Percentiles rank a stretch among this genome's conserved stretches.
These are phyloP conservation scores for Melanotaenia boesemani DNA, from an alignment of 2,797 vertebrate species.

Conservation along the genomic window DNA sequence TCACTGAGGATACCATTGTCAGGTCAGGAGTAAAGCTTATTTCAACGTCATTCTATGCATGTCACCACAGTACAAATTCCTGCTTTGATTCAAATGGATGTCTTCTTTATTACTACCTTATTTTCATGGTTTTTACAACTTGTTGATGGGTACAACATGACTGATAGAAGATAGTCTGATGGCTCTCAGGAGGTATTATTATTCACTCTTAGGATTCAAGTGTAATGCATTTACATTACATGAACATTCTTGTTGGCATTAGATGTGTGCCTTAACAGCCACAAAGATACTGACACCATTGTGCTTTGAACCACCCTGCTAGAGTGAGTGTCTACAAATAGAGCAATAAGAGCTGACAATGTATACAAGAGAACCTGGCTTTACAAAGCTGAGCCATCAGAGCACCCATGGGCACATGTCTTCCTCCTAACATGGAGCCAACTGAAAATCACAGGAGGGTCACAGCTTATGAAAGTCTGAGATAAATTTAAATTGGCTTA, in stretches of 20 bases:
- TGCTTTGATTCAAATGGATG: background rate
- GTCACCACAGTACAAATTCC: background rate
- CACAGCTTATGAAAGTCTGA: conserved; percentile 43
- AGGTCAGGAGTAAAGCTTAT: background rate
- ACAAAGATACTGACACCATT: background rate
- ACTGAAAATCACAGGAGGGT: conserved; percentile 42
- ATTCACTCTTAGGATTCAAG: background rate
- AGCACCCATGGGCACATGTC: conserved; percentile 24
- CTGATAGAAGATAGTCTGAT: conserved; percentile 3
- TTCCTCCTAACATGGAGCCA: conserved; percentile 26
- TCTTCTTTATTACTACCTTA: conserved; percentile 10
- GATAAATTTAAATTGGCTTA: conserved; percentile 54
- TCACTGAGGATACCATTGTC: background rate
- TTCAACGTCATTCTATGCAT: conserved; percentile 13
- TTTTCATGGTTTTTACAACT: conserved; percentile 22
- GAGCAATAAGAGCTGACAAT: background rate
- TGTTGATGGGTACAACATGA: background rate
- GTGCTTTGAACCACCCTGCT: background rate
- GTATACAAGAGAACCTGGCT: conserved; percentile 15
- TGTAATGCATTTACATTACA: background rate
- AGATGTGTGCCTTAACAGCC: background rate
- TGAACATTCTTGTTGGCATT: background rate
- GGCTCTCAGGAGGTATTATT: conserved; percentile 1
- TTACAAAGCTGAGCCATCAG: conserved; percentile 24
- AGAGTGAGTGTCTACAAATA: background rate